Conservation (phyloP, 2,113 vertebrate genomes). For the Marcusenius ussheri region DNA sequence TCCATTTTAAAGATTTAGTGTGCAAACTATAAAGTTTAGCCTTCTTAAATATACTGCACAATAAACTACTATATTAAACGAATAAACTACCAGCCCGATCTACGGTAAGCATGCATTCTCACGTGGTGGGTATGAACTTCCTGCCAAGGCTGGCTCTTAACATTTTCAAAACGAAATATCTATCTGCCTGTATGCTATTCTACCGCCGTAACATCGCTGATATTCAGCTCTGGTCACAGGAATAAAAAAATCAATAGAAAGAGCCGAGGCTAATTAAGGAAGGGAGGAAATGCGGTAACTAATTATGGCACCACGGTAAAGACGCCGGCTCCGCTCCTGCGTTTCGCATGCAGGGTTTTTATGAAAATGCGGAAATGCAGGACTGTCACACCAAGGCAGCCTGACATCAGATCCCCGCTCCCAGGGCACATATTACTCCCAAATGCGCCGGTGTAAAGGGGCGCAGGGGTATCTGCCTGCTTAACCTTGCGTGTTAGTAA, state of each 20-base stretch:
- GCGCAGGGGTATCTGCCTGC: not conserved
- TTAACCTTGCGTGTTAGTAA: not conserved
- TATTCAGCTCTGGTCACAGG: not conserved
- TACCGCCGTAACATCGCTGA: not conserved
- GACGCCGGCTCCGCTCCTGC: not conserved
- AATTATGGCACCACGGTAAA: not conserved
- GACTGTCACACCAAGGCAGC: not conserved
- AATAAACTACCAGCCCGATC: not conserved
- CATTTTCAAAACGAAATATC: not conserved
- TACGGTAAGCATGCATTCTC: not conserved
- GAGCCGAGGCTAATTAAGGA: not conserved
- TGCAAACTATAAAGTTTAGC: not conserved
- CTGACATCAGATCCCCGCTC: constrained; percentile 9
- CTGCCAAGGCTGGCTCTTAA: not conserved
- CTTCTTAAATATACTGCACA: not conserved
- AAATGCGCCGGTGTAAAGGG: not conserved
- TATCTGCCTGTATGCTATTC: not conserved
- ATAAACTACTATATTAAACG: not conserved
- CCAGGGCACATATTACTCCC: constrained; percentile 9
- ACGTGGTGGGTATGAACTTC: not conserved
- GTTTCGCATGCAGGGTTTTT: not conserved
- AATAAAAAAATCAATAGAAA: not conserved
- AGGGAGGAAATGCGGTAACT: not conserved
- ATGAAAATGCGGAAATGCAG: not conserved
- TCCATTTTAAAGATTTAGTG: not conserved